phyloP scores from a whole-genome alignment of 2,113 vertebrate species.

The Cervus canadensis region DNA sequence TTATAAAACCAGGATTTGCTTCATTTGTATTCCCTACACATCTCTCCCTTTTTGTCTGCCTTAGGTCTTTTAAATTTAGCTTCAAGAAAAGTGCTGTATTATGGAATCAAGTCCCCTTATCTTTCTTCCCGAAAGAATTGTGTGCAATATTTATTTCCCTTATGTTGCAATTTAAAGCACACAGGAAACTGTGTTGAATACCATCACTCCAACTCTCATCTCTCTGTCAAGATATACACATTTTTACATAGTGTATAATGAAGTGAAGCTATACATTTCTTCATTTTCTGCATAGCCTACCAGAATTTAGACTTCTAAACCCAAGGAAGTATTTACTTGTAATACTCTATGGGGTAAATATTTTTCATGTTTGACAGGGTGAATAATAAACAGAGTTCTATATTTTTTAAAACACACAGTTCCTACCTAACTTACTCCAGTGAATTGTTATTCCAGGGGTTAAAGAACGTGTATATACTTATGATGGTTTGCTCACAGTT shows the following conservation, averaged over 20 bases:
- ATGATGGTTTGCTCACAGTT: background rate
- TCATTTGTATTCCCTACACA: slow-evolving; percentile 30
- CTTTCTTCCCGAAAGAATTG: slow-evolving; percentile 45
- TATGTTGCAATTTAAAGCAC: slow-evolving; percentile 48
- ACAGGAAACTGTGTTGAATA: slow-evolving; percentile 1
- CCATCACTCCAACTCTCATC: background rate
- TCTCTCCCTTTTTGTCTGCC: slow-evolving; percentile 54
- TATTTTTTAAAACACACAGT: background rate
- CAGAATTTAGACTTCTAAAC: slow-evolving; percentile 25
- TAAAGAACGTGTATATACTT: background rate
- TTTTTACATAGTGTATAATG: background rate
- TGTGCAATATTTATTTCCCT: slow-evolving; percentile 53
- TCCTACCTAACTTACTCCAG: background rate
- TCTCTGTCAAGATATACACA: background rate
- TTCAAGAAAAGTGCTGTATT: slow-evolving; percentile 55
- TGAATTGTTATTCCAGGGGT: background rate
- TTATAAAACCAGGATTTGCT: background rate
- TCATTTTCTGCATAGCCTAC: background rate
- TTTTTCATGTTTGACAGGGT: background rate
- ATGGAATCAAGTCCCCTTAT: slow-evolving; percentile 42
- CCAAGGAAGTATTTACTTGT: background rate
- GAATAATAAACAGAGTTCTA: background rate
- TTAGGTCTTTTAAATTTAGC: slow-evolving; percentile 65
- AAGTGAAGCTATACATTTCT: background rate
- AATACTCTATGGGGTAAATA: background rate